These are phyloP conservation scores for Ischnura elegans DNA, from an alignment of 2,888 invertebrate genomes.

Conservation along the genomic window DNA sequence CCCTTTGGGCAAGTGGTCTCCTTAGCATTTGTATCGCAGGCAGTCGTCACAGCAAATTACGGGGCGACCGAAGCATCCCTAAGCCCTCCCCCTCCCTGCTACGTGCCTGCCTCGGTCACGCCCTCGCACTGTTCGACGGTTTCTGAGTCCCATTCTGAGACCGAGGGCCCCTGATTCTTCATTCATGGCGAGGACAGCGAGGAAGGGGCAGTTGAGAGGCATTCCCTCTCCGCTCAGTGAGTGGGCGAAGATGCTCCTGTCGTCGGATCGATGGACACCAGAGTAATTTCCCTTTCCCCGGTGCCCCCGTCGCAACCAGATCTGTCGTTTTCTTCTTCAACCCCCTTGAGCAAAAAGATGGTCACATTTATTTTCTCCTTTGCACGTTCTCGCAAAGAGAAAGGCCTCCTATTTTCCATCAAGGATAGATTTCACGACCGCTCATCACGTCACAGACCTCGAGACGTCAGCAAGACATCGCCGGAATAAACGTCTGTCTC, in stretches of 20 bases:
- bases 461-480: no score
- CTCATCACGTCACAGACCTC: no score
- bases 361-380: background rate
- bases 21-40: no score
- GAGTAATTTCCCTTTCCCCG: background rate
- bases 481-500: no score
- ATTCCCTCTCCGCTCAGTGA: background rate
- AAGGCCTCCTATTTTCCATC: no score
- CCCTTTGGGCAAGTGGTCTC: no score
- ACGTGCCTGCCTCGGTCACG: background rate
- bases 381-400: background rate
- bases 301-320: background rate
- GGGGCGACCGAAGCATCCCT: no score
- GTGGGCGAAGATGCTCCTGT: background rate
- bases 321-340: background rate
- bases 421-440: no score
- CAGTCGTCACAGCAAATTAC: no score
- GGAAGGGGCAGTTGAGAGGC: background rate
- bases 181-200: conserved; percentile 24
- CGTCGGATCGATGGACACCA: conserved; percentile 13
- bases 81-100: no score
- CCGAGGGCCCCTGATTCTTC: background rate
- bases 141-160: background rate
- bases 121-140: background rate
- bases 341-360: background rate